Evolutionary conservation across 2,888 invertebrate species (phyloP), one percentile per base, ranked within the genome.

Genomic region (Lasioglossum villosulum): DNA sequence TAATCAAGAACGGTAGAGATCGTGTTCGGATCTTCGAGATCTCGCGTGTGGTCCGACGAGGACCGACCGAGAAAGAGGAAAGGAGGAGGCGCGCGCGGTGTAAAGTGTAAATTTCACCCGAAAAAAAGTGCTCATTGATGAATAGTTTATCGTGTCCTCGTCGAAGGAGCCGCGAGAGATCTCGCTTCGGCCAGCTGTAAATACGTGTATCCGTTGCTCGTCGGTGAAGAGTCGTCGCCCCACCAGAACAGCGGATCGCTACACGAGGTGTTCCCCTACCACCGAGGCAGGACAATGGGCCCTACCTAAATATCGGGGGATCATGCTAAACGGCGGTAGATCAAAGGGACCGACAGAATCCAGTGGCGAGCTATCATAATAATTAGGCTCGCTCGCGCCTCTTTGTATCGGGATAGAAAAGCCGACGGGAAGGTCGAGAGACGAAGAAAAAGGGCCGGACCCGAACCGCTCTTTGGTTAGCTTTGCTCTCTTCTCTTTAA

Each of bases 301-400:
- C 89, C 90, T 91, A 92, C 92, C 94, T 93, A 93, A 94, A 94
- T 93, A 94, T 94, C 93, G 92, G 92, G 91, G 93, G 93, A 94
- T 94, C 94, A 94, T 94, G 94, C 94, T 95, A 95, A 95, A 95
- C 94, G 95, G 93, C 93, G 92, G 91, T 88, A 93, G 94, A 95
- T 95, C 94, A 95, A 95, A 95, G 93, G 91, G 84, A 93, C 95
- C 95, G 95, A 93, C 94, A 92, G 93, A 94, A 95, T 95, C 93
- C 95, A 93, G 94, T 94, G 94, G 95, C 94, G 93, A 94, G 94
- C 95, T 95, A 95, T 95, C 95, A 95, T 95, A 95, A 95, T 95
- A 95, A 95, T 95, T 95, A 95, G 93, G 94, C 93, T 91, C 93
- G 93, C 94, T 94, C 94, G 94, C 94, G 94, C 94, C 94, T 94